A percentile compares a stretch with the other conserved stretches of the same genome.
Evolutionary conservation across 2,888 invertebrate species (phyloP).

Genomic region (Brachynemurus nebulosus): DNA sequence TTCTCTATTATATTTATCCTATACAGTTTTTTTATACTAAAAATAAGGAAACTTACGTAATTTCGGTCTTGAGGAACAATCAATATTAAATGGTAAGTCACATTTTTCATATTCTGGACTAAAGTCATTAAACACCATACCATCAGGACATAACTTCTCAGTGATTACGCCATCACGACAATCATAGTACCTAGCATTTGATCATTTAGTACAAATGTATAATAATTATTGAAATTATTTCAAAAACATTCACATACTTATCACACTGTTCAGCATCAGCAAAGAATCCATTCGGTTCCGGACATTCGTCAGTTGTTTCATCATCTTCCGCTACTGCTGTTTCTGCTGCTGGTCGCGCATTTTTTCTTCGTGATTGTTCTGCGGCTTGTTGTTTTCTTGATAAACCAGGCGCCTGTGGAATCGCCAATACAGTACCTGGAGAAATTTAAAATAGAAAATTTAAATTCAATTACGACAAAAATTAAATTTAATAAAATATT

Average conservation of each 20-base stretch:
- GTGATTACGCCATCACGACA: constrained; percentile 61
- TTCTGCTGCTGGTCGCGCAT: constrained; percentile 22
- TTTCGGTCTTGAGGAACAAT: constrained; percentile 63
- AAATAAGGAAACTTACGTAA: constrained; percentile 49
- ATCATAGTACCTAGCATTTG: constrained; percentile 44
- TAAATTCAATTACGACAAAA: too few species aligned
- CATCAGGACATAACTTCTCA: constrained; percentile 75
- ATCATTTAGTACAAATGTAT: background rate
- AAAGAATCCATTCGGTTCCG: constrained; percentile 69
- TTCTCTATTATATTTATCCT: too few species aligned
- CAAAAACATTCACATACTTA: constrained; percentile 30
- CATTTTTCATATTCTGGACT: constrained; percentile 71
- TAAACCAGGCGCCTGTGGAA: too few species aligned
- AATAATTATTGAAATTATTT: background rate
- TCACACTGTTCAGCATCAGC: constrained; percentile 79
- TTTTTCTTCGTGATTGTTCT: constrained; percentile 16
- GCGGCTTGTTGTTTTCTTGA: background rate
- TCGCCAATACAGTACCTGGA: too few species aligned
- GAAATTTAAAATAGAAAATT: too few species aligned
- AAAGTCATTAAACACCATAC: constrained; percentile 81
- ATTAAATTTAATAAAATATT: too few species aligned
- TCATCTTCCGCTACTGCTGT: constrained; percentile 33
- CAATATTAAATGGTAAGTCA: constrained; percentile 74
- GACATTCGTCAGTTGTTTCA: constrained; percentile 54
- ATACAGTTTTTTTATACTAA: background rate